Conservation (phyloP, 2,113 vertebrate genomes). For the Vireo altiloquus region DNA sequence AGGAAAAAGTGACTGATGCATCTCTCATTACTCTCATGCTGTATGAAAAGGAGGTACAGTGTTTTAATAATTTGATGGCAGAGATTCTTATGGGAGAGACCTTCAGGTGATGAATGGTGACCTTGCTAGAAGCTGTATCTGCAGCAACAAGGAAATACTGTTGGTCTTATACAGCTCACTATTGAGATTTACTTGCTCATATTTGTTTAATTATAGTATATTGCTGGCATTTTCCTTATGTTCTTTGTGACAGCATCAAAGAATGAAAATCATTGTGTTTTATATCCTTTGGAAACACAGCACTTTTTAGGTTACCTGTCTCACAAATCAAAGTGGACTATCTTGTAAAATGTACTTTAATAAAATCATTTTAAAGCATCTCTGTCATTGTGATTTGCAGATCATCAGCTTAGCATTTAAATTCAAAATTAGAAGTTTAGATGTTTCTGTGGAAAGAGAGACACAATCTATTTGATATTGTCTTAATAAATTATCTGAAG, state of each 20-base stretch:
- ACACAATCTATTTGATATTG: conserved; percentile 21
- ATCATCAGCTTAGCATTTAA: not conserved
- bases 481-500: conserved; percentile 17
- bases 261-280: not conserved
- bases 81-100: not conserved
- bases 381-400: not conserved
- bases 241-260: not conserved
- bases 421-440: not conserved
- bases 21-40: not conserved
- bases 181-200: conserved; percentile 16
- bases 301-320: not conserved
- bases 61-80: not conserved
- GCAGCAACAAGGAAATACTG: conserved; percentile 40
- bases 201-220: not conserved
- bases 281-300: not conserved
- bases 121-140: conserved; percentile 43
- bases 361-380: not conserved
- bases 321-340: not conserved
- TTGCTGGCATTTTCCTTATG: conserved; percentile 1
- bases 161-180: not conserved
- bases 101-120: conserved; percentile 17
- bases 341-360: not conserved
- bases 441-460: not conserved
- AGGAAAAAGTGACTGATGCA: not conserved
- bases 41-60: not conserved